A percentile compares a stretch with the other conserved stretches of the same genome.
Evolutionary conservation across 2,888 invertebrate species (phyloP).

Genomic region (Leptarthrus brevirostris): DNA sequence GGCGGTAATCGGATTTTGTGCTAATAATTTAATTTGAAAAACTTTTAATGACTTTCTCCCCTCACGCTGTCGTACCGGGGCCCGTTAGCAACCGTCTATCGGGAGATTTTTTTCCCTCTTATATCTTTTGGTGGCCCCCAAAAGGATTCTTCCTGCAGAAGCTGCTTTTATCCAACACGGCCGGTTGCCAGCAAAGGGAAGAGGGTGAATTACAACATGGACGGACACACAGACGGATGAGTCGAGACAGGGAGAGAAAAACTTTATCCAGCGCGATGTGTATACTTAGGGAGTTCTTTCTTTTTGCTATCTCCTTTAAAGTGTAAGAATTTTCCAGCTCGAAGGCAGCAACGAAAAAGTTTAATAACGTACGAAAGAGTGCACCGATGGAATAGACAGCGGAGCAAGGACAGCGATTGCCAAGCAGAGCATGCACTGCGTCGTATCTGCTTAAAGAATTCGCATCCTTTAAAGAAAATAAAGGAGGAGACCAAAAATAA

Average conservation of each 20-base stretch:
- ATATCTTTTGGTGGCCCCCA: slow-evolving; percentile 11
- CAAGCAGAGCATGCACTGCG: slow-evolving; percentile 1
- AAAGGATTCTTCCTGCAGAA: not conserved
- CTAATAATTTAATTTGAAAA: slow-evolving; percentile 56
- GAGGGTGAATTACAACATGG: no score
- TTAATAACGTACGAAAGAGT: slow-evolving; percentile 37
- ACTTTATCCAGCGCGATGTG: no score
- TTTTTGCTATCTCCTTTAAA: slow-evolving; percentile 41
- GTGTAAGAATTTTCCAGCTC: slow-evolving; percentile 39
- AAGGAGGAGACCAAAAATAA: not conserved
- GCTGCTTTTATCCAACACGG: not conserved
- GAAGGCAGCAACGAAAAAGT: slow-evolving; percentile 38
- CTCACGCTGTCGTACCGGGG: not conserved
- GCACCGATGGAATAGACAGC: not conserved
- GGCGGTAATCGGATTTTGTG: slow-evolving; percentile 54
- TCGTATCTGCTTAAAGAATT: not conserved
- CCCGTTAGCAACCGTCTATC: not conserved
- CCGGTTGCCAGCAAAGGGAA: no score
- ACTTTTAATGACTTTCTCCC: slow-evolving; percentile 55
- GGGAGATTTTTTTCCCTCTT: slow-evolving; percentile 4
- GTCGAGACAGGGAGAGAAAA: not conserved
- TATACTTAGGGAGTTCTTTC: no score
- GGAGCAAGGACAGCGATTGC: not conserved
- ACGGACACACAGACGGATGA: no score
- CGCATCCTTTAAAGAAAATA: not conserved